These are phyloP conservation scores for Craseonycteris thonglongyai DNA, from an alignment of 2,113 vertebrate species.

Conservation along the genomic window DNA sequence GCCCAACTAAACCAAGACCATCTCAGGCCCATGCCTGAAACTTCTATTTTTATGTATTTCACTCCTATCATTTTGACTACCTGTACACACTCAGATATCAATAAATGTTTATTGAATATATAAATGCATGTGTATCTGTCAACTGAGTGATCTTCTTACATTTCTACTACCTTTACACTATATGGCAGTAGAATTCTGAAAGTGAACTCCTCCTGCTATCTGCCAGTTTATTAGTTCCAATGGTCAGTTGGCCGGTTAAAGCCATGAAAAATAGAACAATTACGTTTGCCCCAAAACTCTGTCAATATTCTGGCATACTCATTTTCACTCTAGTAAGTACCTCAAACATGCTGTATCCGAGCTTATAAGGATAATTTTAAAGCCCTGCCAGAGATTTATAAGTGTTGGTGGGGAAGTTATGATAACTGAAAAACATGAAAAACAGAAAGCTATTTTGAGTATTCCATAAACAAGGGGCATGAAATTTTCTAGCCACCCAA, in stretches of 20 bases:
- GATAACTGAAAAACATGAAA: not conserved
- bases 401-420: not conserved
- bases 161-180: not conserved
- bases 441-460: constrained; percentile 8
- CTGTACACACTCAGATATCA: not conserved
- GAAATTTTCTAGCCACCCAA: not conserved
- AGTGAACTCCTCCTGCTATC: not conserved
- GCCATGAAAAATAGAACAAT: not conserved
- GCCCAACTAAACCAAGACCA: not conserved
- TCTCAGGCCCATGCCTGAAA: not conserved
- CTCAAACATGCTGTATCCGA: not conserved
- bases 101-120: not conserved
- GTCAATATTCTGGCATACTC: constrained; percentile 6
- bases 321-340: constrained; percentile 28
- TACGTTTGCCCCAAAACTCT: not conserved
- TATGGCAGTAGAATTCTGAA: not conserved
- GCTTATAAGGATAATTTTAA: not conserved
- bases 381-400: not conserved
- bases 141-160: not conserved
- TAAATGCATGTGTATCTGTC: not conserved
- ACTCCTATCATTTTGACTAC: not conserved
- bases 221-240: not conserved
- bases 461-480: not conserved
- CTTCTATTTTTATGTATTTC: not conserved
- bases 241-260: not conserved